Evolutionary conservation across 2,113 vertebrate species (phyloP).

Genomic region (Neogale vison): DNA sequence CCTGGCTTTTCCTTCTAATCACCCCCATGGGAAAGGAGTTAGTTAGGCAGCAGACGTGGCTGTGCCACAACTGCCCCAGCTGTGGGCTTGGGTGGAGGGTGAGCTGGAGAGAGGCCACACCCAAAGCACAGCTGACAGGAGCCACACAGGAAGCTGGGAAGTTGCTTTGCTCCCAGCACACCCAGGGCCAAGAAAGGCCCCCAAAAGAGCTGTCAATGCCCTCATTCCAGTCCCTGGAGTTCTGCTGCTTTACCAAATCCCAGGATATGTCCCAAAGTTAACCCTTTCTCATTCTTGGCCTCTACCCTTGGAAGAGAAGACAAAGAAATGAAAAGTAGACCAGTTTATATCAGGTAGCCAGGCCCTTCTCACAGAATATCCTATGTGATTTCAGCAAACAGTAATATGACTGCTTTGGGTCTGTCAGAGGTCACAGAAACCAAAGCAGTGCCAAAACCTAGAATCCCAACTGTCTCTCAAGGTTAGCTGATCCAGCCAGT

Average conservation of each 20-base stretch:
- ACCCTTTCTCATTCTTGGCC: background rate
- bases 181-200: background rate
- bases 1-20: background rate
- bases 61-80: background rate
- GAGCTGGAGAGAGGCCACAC: background rate
- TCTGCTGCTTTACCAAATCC: background rate
- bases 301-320: background rate
- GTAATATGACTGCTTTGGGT: background rate
- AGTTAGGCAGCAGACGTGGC: background rate
- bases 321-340: background rate
- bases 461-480: background rate
- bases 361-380: background rate
- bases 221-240: background rate
- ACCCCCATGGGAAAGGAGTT: background rate
- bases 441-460: background rate
- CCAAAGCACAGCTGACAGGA: background rate
- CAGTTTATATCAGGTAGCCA: background rate
- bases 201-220: background rate
- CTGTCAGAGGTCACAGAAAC: background rate
- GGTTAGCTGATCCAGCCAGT: background rate
- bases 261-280: rapidly evolving
- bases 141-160: constrained; percentile 34
- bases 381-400: background rate
- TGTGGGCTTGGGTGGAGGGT: background rate
- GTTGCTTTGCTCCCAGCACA: background rate